Evolutionary conservation across 2,797 vertebrate species (phyloP), one percentile per base, ranked within the genome.

Genomic region (Leptodactylus fallax): DNA sequence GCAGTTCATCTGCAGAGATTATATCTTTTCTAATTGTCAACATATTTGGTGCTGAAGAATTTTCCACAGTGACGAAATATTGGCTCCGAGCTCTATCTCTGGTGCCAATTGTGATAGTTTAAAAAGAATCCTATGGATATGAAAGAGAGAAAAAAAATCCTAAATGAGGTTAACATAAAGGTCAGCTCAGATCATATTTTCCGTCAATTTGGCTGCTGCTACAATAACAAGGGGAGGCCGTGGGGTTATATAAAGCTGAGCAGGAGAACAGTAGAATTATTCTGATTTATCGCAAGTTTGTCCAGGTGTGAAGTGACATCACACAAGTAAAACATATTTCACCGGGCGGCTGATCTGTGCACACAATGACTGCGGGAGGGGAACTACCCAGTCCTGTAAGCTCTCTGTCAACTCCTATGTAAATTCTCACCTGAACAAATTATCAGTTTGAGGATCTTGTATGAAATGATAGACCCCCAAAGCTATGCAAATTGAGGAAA

Each of bases 221-320:
- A 71, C 23, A 69, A 60, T 74, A 89, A 85, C 81, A 77, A n/a
- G 51, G 16, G 51, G 45, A 61, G 60, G 3, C 21, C 27, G 56
- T 47, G 56, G 55, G 74, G 69, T 87, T 80, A 63, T 60, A 78
- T 51, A 83, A 86, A 79, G 88, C 55, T 16, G 82, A 83, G 83
- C 27, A 45, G 51, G 76, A 56, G 78, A 79, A 79, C 78, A 79
- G 78, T 58, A 56, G 72, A 65, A 86, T 67, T 74, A 55, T 36
- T 86, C 88, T 82, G 81, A 77, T 90, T 89, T 87, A 83, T 4
- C 1, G 55, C 63, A 81, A 86, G 83, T 91, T 90, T 89, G 90
- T 89, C 85, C 90, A 90, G 89, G 91, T 90, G 88, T 84, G 88
- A 89, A 76, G 19, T 85, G 83, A 90, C 87, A 81, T 86, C 89